phyloP scores from a whole-genome alignment of 1,140 invertebrate species.

The Mercenaria mercenaria region DNA sequence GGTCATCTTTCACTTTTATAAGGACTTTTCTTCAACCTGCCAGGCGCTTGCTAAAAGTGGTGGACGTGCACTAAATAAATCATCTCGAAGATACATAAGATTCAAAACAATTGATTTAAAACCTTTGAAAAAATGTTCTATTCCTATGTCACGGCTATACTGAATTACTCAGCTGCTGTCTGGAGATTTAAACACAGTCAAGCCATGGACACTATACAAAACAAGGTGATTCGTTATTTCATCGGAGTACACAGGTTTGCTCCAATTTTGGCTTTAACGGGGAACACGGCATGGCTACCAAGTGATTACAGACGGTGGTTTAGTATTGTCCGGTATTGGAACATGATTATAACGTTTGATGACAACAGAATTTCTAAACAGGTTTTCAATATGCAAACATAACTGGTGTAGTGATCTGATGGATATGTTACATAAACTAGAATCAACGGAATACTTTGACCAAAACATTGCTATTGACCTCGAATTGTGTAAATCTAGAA shows the following conservation, averaged over 20 bases:
- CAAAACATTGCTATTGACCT: too few relatives aligned
- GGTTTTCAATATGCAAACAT: too few relatives aligned
- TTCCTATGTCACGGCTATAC: constrained; percentile 20
- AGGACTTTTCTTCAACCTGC: too few relatives aligned
- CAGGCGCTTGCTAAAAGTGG: constrained; percentile 9
- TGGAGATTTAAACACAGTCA: too few relatives aligned
- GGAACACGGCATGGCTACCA: too few relatives aligned
- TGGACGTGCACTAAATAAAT: constrained; percentile 31
- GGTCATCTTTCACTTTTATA: too few relatives aligned
- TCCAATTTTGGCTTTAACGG: constrained; percentile 32
- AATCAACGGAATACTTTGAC: too few relatives aligned
- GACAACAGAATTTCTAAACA: too few relatives aligned
- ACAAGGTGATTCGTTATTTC: constrained; percentile 50
- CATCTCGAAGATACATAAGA: constrained; percentile 45
- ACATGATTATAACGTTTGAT: constrained; percentile 16
- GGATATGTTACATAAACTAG: too few relatives aligned
- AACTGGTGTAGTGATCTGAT: too few relatives aligned
- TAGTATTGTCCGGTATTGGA: constrained; percentile 47
- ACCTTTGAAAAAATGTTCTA: constrained; percentile 41
- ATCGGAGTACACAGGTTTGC: constrained; percentile 64
- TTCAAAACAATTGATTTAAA: constrained; percentile 57
- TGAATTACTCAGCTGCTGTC: too few relatives aligned
- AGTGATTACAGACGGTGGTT: constrained; percentile 7
- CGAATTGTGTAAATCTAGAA: too few relatives aligned
- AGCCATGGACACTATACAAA: constrained; percentile 47